Base-by-base conservation (phyloP, 2,888 invertebrate species). In the Yponomeuta malinellus region DNA sequence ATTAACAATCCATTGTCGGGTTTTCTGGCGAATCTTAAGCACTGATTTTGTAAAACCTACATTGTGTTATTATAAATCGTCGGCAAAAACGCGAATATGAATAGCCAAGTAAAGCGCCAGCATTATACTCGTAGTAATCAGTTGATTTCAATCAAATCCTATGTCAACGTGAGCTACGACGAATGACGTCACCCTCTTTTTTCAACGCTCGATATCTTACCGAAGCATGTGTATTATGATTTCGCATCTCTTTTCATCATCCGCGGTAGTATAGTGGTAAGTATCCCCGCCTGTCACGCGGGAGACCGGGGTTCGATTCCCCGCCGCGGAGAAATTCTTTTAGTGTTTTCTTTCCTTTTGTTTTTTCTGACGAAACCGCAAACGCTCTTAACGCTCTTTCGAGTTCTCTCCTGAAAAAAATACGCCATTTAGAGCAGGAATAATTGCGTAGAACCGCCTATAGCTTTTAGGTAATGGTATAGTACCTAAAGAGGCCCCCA, bases 211-310 rank as follows among this genome's bases (percentile, higher is more conserved):
- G 15, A 12, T 8, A 15, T 65, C 4, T 10, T 1, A 4, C 4
- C 2, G 15, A 12, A 67, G 15, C 2, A 15, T 63, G 9, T 3
- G 9, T 65, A 48, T 2, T 10, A 63, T 29, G 64, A 71, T 71
- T 71, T 71, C 68, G 68, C 10, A 4, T 12, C 2, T 12, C 3
- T 12, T 15, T 0, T 23, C 31, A 64, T 15, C 6, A 48, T 70
- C 70, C 37, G 37, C 91, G 91, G 91, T 92, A 92, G 92, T 92
- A 92, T 92, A 92, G 92, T 92, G 92, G 92, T 92, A 74, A 92
- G 92, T 92, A 92, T 92, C 91, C 92, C 92, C 91, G 92, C 92
- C 92, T 93, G 91, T 92, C 92, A 92, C 92, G 91, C 92, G 92
- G 91, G 92, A 93, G 92, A 92, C 92, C 91, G 90, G 92, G 92